Conservation (phyloP, 1,140 invertebrate species). For the Pseudomyrmex dendroicus region DNA sequence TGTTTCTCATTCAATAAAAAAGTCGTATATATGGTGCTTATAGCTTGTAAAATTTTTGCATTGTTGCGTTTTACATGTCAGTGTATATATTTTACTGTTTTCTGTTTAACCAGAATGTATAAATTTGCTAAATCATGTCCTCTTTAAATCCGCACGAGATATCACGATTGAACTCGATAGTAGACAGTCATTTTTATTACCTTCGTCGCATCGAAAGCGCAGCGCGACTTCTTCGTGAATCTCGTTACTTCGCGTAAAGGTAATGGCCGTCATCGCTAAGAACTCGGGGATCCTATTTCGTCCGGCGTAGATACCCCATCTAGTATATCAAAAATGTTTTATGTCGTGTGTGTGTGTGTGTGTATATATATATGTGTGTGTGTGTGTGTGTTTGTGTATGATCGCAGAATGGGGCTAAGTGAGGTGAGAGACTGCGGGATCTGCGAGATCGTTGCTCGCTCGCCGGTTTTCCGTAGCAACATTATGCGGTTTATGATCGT, state of each 20-base stretch:
- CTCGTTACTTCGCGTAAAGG: slow-evolving; percentile 27
- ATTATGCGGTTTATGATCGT: slow-evolving; percentile 76
- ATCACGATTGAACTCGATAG: background rate
- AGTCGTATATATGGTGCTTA: too few species aligned
- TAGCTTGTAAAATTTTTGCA: too few species aligned
- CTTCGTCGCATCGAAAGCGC: slow-evolving; percentile 33
- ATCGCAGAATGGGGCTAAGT: background rate
- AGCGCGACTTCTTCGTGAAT: slow-evolving; percentile 22
- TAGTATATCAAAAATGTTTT: slow-evolving; percentile 69
- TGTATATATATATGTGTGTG: too few species aligned
- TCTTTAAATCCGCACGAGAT: background rate
- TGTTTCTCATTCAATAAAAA: too few species aligned
- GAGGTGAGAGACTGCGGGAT: background rate
- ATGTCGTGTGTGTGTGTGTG: slow-evolving; percentile 10
- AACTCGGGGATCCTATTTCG: slow-evolving; percentile 48
- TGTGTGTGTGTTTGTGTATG: too few species aligned
- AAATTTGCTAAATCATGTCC: too few species aligned
- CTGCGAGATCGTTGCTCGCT: slow-evolving; percentile 3
- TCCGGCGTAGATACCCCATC: background rate
- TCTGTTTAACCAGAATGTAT: too few species aligned
- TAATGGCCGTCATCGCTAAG: slow-evolving; percentile 41
- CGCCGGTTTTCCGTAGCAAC: slow-evolving; percentile 55
- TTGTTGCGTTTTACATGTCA: too few species aligned
- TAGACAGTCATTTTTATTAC: slow-evolving; percentile 10
- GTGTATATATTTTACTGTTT: too few species aligned